Percentiles rank a stretch among this genome's conserved stretches.
These are phyloP conservation scores for Eucidaris tribuloides DNA, from an alignment of 35 echinoderm and acorn worm species.

Conservation along the genomic window DNA sequence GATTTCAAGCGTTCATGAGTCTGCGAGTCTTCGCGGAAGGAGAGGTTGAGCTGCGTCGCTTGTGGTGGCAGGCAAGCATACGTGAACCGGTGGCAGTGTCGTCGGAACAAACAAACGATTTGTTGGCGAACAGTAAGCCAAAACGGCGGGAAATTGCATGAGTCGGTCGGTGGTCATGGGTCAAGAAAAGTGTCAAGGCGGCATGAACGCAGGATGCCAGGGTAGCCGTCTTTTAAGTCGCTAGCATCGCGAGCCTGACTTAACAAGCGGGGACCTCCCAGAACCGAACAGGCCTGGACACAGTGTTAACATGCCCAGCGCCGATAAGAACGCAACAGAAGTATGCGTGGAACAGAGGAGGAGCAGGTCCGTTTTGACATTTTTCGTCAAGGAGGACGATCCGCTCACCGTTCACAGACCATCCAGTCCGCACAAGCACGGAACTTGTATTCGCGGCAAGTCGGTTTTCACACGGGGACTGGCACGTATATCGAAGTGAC, in stretches of 20 bases:
- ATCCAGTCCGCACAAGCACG: slow-evolving; percentile 92
- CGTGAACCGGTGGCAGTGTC: no score
- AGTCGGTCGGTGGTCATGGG: slow-evolving; percentile 95
- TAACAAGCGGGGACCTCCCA: slow-evolving; percentile 80
- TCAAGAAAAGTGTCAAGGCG: slow-evolving; percentile 95
- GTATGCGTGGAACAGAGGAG: slow-evolving; percentile 89
- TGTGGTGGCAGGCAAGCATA: no score
- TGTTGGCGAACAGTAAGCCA: slow-evolving; percentile 45
- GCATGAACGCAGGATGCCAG: slow-evolving; percentile 94
- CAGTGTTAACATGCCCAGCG: slow-evolving; percentile 81
- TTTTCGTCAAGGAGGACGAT: slow-evolving; percentile 95
- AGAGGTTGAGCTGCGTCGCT: no score
- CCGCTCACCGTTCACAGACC: slow-evolving; percentile 93
- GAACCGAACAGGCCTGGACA: slow-evolving; percentile 87
- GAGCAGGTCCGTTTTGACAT: slow-evolving; percentile 85
- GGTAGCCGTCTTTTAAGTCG: slow-evolving; percentile 65
- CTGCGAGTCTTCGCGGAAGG: no score
- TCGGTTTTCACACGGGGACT: slow-evolving; percentile 77
- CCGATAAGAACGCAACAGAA: slow-evolving; percentile 82
- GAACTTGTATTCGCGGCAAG: slow-evolving; percentile 89
- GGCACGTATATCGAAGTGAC: slow-evolving; percentile 81
- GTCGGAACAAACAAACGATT: no score
- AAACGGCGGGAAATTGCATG: slow-evolving; percentile 91
- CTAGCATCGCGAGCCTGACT: slow-evolving; percentile 52
- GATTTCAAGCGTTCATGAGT: slow-evolving; percentile 1